Conservation (phyloP, 2,113 vertebrate genomes). For the Lycocorax pyrrhopterus region DNA sequence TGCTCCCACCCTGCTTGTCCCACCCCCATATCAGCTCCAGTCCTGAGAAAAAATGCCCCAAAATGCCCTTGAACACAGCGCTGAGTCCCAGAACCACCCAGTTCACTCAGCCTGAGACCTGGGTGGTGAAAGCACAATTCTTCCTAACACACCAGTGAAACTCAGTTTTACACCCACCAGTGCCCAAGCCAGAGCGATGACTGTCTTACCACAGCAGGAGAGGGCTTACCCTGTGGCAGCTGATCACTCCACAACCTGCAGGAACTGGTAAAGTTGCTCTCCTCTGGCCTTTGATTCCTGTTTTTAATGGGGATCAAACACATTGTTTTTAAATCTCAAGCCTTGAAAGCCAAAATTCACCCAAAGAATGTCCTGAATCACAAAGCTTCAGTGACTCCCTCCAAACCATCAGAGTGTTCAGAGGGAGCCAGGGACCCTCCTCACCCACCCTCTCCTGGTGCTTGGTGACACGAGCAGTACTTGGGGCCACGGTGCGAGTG, state of each 20-base stretch:
- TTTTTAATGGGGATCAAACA: not conserved
- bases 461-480: rapidly evolving
- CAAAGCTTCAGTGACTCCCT: not conserved
- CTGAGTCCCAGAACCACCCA: not conserved
- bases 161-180: not conserved
- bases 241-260: not conserved
- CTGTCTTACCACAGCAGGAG: not conserved
- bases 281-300: not conserved
- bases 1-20: not conserved
- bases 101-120: not conserved
- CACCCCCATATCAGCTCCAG: rapidly evolving
- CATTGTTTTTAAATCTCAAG: not conserved
- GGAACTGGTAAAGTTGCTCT: rapidly evolving
- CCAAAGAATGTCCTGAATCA: not conserved
- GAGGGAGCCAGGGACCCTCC: not conserved
- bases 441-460: rapidly evolving
- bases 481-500: rapidly evolving
- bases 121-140: not conserved
- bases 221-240: not conserved
- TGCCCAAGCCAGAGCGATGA: rapidly evolving
- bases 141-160: rapidly evolving
- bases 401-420: rapidly evolving
- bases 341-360: not conserved
- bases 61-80: rapidly evolving
- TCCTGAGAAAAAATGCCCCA: not conserved